A percentile compares a stretch with the other conserved stretches of the same genome.
Evolutionary conservation across 2,888 invertebrate genomes (phyloP).

Genomic region (Metallyticus violacea): DNA sequence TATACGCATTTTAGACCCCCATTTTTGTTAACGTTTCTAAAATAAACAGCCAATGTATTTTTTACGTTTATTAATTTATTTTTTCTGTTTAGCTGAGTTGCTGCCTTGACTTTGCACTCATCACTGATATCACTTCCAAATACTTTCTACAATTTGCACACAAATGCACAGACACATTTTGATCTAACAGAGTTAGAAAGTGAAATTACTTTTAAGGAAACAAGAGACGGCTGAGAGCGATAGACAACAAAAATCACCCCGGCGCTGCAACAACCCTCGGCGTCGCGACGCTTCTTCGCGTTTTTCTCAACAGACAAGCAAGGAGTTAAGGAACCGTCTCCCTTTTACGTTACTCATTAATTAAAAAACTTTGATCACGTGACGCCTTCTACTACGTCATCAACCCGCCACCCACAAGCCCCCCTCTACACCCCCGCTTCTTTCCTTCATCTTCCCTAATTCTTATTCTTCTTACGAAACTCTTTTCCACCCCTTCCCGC

Average conservation of each 20-base stretch:
- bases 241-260: background rate
- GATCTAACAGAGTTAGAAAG: too few relatives aligned
- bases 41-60: too few relatives aligned
- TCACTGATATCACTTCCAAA: too few relatives aligned
- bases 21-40: too few relatives aligned
- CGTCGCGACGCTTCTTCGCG: background rate
- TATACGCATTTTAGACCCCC: too few relatives aligned
- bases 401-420: slow-evolving; percentile 24
- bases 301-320: background rate
- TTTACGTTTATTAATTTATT: too few relatives aligned
- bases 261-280: background rate
- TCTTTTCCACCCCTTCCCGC: slow-evolving; percentile 42
- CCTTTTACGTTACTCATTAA: slow-evolving; percentile 28
- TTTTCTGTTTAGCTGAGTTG: too few relatives aligned
- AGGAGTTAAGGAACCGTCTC: background rate
- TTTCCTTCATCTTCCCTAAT: slow-evolving; percentile 29
- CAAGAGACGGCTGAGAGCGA: too few relatives aligned
- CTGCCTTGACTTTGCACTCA: too few relatives aligned
- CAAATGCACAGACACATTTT: background rate
- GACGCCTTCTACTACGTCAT: slow-evolving; percentile 28
- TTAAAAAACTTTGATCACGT: slow-evolving; percentile 33
- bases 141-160: background rate
- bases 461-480: slow-evolving; percentile 28
- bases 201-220: too few relatives aligned
- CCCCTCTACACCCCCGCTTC: slow-evolving; percentile 22